These are phyloP conservation scores for Heteropelma amictum DNA, from an alignment of 2,888 invertebrate species.

Conservation along the genomic window DNA sequence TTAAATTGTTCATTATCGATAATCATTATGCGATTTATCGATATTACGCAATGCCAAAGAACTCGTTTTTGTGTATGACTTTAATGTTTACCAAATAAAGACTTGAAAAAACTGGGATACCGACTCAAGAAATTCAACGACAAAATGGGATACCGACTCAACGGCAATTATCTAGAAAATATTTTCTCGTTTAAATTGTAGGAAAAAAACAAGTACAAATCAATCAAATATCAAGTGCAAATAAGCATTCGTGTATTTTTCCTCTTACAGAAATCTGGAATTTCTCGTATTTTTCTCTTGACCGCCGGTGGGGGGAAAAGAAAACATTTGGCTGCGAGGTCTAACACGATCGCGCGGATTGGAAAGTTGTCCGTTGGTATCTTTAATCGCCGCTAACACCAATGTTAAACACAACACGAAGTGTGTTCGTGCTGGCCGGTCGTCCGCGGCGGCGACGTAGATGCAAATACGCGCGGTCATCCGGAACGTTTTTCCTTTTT, in stretches of 20 bases:
- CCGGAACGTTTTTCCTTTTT: neutral
- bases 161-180: no score
- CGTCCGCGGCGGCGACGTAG: neutral
- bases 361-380: slow-evolving; percentile 45
- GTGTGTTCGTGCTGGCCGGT: slow-evolving; percentile 22
- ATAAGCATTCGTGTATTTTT: neutral
- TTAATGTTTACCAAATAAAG: no score
- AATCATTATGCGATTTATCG: no score
- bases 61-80: no score
- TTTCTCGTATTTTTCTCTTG: neutral
- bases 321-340: neutral
- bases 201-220: neutral
- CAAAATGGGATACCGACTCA: no score
- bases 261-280: neutral
- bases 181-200: no score
- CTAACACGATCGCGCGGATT: slow-evolving; percentile 32
- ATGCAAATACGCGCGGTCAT: slow-evolving; percentile 32
- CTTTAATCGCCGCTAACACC: slow-evolving; percentile 10
- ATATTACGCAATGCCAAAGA: no score
- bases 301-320: slow-evolving; percentile 22
- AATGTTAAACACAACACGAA: slow-evolving; percentile 22
- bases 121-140: no score
- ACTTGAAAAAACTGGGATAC: no score
- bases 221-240: neutral
- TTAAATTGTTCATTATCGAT: no score